A percentile compares a stretch with the other conserved stretches of the same genome.
Evolutionary conservation across 2,888 invertebrate genomes (phyloP).

Genomic region (Reticulitermes lucifugus): DNA sequence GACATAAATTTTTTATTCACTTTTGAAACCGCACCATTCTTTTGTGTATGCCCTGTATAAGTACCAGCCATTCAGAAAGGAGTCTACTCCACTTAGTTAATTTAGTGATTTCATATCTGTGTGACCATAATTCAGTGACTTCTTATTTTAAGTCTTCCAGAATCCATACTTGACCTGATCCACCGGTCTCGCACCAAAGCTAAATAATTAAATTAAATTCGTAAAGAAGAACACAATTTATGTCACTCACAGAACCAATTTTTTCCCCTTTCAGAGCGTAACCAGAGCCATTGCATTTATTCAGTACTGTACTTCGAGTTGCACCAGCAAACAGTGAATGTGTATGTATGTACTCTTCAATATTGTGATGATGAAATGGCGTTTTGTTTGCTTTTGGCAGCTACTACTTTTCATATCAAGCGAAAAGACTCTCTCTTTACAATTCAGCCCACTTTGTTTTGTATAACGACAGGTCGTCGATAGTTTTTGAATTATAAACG

Average conservation of each 20-base stretch:
- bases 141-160: too few relatives aligned
- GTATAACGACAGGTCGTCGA: constrained; percentile 42
- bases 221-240: not conserved
- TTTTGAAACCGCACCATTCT: too few relatives aligned
- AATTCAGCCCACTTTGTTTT: constrained; percentile 2
- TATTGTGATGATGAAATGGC: constrained; percentile 45
- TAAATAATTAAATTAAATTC: too few relatives aligned
- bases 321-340: constrained; percentile 11
- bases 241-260: not conserved
- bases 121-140: too few relatives aligned
- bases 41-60: too few relatives aligned
- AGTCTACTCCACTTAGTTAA: too few relatives aligned
- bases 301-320: constrained; percentile 7
- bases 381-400: constrained; percentile 48
- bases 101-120: too few relatives aligned
- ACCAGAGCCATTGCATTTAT: not conserved
- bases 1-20: too few relatives aligned
- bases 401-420: constrained; percentile 43
- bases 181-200: too few relatives aligned
- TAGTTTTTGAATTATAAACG: constrained; percentile 50
- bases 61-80: too few relatives aligned
- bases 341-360: constrained; percentile 20
- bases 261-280: not conserved
- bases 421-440: constrained; percentile 35
- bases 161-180: too few relatives aligned